Evolutionary conservation across 1,140 invertebrate genomes (phyloP).

Genomic region (Lordiphosa stackelbergi): DNA sequence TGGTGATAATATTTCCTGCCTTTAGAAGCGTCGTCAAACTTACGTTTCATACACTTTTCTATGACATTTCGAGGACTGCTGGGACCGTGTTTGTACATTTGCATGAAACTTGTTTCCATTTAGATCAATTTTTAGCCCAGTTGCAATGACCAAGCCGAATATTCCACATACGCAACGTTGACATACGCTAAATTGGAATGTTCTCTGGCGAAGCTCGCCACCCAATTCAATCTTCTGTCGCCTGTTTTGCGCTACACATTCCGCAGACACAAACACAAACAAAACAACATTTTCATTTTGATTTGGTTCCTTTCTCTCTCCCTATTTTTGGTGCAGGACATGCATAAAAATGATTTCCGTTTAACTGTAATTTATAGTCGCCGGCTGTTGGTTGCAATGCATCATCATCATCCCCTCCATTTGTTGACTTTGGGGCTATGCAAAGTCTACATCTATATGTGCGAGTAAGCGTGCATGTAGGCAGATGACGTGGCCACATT

Average conservation of each 20-base stretch:
- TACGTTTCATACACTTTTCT: too few species aligned
- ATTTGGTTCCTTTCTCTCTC: constrained; percentile 20
- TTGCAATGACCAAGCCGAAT: too few species aligned
- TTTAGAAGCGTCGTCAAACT: too few species aligned
- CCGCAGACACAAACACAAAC: constrained; percentile 38
- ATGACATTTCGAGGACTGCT: too few species aligned
- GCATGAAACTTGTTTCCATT: too few species aligned
- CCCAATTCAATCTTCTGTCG: constrained; percentile 25
- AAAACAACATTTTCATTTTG: constrained; percentile 22
- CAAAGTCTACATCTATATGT: constrained; percentile 59
- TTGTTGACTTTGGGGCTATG: constrained; percentile 68
- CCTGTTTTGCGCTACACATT: constrained; percentile 51
- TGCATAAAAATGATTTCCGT: constrained; percentile 65
- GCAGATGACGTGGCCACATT: constrained; percentile 42
- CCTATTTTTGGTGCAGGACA: constrained; percentile 13
- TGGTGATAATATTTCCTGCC: neutral
- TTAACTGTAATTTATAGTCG: constrained; percentile 66
- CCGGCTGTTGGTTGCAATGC: constrained; percentile 17
- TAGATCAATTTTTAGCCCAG: too few species aligned
- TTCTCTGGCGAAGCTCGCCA: neutral
- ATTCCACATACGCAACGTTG: constrained; percentile 22
- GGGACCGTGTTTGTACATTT: too few species aligned
- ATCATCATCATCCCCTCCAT: constrained; percentile 12
- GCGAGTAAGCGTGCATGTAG: constrained; percentile 20
- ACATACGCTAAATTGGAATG: constrained; percentile 18